Conservation (phyloP, 2,113 vertebrate genomes). For the Smithornis capensis region DNA sequence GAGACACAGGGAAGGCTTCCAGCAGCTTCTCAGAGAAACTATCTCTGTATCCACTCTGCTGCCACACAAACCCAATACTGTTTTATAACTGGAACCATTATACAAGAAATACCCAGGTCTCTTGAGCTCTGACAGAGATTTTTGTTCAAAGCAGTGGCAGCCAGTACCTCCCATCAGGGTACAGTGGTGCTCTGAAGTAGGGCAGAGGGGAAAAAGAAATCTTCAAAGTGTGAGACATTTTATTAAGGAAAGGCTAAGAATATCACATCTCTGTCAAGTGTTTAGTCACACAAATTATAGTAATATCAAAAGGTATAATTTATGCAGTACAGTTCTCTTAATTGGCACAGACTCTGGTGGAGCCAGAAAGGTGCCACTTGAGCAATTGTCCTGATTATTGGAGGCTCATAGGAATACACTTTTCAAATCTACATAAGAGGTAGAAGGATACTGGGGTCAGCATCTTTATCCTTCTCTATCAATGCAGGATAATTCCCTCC, state of each 20-base stretch:
- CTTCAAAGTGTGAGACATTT: constrained; percentile 33
- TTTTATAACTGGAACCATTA: background rate
- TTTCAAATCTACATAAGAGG: constrained; percentile 20
- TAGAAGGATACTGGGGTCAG: constrained; percentile 37
- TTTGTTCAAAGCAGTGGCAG: background rate
- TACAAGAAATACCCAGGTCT: background rate
- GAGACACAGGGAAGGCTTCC: background rate
- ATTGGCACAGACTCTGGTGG: constrained; percentile 45
- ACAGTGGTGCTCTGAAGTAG: background rate
- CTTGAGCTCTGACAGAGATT: background rate
- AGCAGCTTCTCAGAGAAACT: background rate
- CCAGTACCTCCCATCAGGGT: background rate
- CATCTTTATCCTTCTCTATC: constrained; percentile 51
- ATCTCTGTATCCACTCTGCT: background rate
- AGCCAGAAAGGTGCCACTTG: constrained; percentile 58
- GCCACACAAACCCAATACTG: background rate
- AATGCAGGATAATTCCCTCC: constrained; percentile 14
- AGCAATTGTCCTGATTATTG: constrained; percentile 57
- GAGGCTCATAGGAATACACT: constrained; percentile 39
- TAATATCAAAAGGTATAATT: constrained; percentile 65
- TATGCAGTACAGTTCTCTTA: constrained; percentile 55
- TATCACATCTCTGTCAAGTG: constrained; percentile 55
- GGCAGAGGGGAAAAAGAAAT: background rate
- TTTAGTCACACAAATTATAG: constrained; percentile 60
- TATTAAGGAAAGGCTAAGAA: constrained; percentile 60